A percentile compares a stretch with the other conserved stretches of the same genome.
phyloP scores from a whole-genome alignment of 2,888 invertebrate genomes.

The Ptychoptera contaminata region DNA sequence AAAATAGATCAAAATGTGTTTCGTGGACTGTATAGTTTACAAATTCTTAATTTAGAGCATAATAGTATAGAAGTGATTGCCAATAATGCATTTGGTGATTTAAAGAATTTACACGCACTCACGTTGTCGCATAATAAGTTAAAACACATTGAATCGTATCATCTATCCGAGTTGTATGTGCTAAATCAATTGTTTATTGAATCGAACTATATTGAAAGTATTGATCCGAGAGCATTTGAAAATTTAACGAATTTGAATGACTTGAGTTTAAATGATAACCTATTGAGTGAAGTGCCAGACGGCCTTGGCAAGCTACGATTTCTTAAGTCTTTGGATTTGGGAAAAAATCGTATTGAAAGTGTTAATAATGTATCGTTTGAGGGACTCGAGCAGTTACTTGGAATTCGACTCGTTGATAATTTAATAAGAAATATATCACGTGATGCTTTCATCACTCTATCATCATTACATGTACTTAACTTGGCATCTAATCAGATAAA shows the following conservation, averaged over 20 bases:
- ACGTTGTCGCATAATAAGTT: conserved; percentile 59
- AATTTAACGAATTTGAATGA: conserved; percentile 66
- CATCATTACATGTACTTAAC: conserved; percentile 61
- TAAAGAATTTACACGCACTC: conserved; percentile 61
- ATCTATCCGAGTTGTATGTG: conserved; percentile 57
- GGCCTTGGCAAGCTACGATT: conserved; percentile 53
- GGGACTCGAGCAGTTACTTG: conserved; percentile 57
- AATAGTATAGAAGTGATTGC: conserved; percentile 53
- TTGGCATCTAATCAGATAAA: conserved; percentile 64
- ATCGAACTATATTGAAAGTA: conserved; percentile 51
- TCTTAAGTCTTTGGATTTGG: conserved; percentile 62
- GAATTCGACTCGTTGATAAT: conserved; percentile 65
- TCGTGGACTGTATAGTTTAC: conserved; percentile 57
- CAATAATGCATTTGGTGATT: conserved; percentile 56
- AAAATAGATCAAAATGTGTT: conserved; percentile 56
- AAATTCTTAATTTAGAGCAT: conserved; percentile 56
- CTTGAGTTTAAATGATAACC: conserved; percentile 58
- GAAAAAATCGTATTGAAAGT: conserved; percentile 61
- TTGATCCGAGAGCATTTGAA: conserved; percentile 55
- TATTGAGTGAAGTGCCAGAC: conserved; percentile 49
- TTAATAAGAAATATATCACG: conserved; percentile 58
- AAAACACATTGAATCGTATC: conserved; percentile 47
- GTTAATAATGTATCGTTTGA: conserved; percentile 56
- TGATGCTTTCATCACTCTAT: conserved; percentile 54
- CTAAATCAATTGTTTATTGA: conserved; percentile 59